Evolutionary conservation across 2,888 invertebrate species (phyloP), one percentile per base, ranked within the genome.

Genomic region (Unio pictorum): DNA sequence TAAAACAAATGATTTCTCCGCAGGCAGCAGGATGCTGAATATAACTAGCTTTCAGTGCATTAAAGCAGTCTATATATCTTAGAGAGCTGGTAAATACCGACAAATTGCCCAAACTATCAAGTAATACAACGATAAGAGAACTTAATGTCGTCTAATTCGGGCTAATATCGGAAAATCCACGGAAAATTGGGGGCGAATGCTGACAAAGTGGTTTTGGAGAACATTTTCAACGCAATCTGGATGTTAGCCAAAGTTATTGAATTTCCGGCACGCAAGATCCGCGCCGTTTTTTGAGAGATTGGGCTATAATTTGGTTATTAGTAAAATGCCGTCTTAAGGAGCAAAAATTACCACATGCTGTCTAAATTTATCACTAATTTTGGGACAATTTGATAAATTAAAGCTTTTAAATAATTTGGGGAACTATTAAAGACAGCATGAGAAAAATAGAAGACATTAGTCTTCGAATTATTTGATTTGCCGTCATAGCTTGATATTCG

Each of bases 121-220:
- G 45, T 45, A 45, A 45, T 76, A 76, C 67, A 65, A 66, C 68
- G 72, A 73, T 76, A 76, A 76, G 65, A 66, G 73, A 69, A 69
- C 68, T 67, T 76, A 76, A 76, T 76, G 76, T 68, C 61, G 68
- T 58, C 66, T 76, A 76, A 76, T 76, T 71, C 69, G 68, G 69
- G 56, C 62, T 76, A 73, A 76, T 76, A 70, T 73, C 67, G 72
- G 68, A 66, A 73, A 75, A 76, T 74, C 72, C 62, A 72, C 66
- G 61, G 74, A 79, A 76, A 79, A 76, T 76, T 76, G 76, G 68
- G 68, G 23, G 58, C 72, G 70, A 76, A 74, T 66, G 78, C 57
- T 71, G 62, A 62, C 66, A 66, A 66, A 54, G 30, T 23, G 66
- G 73, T 68, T 65, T 64, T 62, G 55, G n/a, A 59, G 55, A 54